Conservation (phyloP, 2,888 invertebrate genomes). For the Cataglyphis cursor region DNA sequence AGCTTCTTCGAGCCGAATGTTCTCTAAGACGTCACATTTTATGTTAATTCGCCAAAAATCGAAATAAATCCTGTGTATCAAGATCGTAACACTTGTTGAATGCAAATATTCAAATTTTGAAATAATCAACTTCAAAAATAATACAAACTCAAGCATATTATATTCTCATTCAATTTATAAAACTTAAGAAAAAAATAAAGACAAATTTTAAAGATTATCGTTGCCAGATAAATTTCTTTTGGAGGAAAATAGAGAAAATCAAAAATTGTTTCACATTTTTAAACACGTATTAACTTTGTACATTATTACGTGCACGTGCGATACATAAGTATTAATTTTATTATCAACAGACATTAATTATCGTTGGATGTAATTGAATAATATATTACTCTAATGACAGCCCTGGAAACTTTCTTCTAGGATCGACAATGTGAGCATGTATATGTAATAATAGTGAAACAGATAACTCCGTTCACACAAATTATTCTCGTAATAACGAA, state of each 20-base stretch:
- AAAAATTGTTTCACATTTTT: not conserved
- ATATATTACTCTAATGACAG: not conserved
- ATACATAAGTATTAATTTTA: not conserved
- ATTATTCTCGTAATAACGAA: slow-evolving; percentile 42
- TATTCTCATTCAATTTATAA: not conserved
- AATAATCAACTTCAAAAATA: slow-evolving; percentile 1
- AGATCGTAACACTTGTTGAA: not conserved
- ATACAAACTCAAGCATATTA: not conserved
- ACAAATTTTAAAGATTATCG: not conserved
- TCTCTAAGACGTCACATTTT: not conserved
- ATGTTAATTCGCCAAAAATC: not conserved
- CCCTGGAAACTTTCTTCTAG: not conserved
- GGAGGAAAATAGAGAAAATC: not conserved
- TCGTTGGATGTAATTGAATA: not conserved
- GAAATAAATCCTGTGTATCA: not conserved
- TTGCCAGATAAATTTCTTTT: not conserved
- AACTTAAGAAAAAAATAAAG: not conserved
- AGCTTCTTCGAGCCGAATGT: not conserved
- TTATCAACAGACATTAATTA: not conserved
- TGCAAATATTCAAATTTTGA: not conserved
- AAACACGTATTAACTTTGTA: not conserved
- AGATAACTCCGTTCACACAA: not conserved
- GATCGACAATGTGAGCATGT: not conserved
- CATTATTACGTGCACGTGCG: not conserved
- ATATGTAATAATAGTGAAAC: slow-evolving; percentile 9